Evolutionary conservation across 2,113 vertebrate genomes (phyloP).

Genomic region (Pantherophis guttatus): DNA sequence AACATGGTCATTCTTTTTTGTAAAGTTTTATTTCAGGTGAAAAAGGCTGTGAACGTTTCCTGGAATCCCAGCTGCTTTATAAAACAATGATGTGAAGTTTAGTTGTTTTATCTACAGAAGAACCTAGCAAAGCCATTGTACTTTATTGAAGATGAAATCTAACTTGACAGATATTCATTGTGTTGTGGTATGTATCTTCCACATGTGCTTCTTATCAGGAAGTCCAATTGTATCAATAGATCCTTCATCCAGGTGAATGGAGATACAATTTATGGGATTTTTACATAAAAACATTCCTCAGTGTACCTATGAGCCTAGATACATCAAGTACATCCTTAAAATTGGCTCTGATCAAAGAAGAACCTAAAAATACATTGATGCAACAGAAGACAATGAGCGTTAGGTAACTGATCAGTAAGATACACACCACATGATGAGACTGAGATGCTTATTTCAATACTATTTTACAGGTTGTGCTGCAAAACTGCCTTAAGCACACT

Average conservation of each 20-base stretch:
- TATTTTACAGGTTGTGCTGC: not conserved
- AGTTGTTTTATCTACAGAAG: not conserved
- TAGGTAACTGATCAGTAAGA: not conserved
- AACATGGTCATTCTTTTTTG: not conserved
- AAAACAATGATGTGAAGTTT: not conserved
- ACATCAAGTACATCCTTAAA: not conserved
- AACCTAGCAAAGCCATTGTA: not conserved
- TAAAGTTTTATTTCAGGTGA: not conserved
- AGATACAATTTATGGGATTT: not conserved
- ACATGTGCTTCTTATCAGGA: not conserved
- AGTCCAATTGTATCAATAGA: not conserved
- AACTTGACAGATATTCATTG: not conserved
- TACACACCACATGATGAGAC: not conserved
- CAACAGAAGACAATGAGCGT: not conserved
- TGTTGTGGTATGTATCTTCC: not conserved
- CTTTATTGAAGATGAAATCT: not conserved
- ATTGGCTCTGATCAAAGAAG: not conserved
- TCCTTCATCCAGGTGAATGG: not conserved
- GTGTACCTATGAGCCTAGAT: not conserved
- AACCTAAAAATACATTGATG: not conserved
- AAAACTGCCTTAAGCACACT: slow-evolving; percentile 56
- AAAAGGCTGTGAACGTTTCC: not conserved
- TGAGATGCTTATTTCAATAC: not conserved
- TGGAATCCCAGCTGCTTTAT: not conserved
- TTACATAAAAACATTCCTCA: not conserved